Percentiles rank a stretch among this genome's conserved stretches.
phyloP scores from a whole-genome alignment of 2,888 invertebrate genomes.

The Oxycera nigricornis region DNA sequence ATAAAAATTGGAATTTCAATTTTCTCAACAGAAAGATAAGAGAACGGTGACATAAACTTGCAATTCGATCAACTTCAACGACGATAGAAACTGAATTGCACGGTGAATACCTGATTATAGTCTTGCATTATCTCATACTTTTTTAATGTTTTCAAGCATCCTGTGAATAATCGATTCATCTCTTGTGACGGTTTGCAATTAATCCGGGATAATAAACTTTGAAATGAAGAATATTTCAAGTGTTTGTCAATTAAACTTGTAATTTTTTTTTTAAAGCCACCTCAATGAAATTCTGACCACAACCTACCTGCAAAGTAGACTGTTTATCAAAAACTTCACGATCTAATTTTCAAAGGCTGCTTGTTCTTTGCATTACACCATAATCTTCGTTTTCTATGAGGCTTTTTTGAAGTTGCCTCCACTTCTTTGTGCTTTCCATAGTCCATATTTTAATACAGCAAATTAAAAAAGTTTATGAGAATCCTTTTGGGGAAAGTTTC shows the following conservation, averaged over 20 bases:
- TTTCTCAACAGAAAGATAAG: too few relatives aligned
- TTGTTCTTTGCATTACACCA: neutral
- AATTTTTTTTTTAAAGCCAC: neutral
- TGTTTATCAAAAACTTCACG: neutral
- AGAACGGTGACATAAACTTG: too few relatives aligned
- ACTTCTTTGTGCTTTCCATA: neutral
- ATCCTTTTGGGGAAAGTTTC: slow-evolving; percentile 23
- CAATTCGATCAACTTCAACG: too few relatives aligned
- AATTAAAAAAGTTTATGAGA: slow-evolving; percentile 38
- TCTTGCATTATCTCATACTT: too few relatives aligned
- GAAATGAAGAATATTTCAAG: too few relatives aligned
- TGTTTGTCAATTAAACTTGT: neutral
- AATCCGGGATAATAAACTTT: too few relatives aligned
- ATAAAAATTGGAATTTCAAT: too few relatives aligned
- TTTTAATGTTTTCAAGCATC: too few relatives aligned
- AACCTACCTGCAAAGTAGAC: neutral
- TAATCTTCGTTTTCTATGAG: neutral
- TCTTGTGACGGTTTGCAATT: too few relatives aligned
- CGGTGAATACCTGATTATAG: too few relatives aligned
- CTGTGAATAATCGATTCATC: too few relatives aligned
- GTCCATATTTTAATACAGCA: slow-evolving; percentile 25
- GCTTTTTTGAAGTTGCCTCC: neutral
- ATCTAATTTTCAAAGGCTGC: neutral
- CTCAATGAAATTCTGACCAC: neutral
- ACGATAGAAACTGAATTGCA: too few relatives aligned